Percentiles rank a stretch among this genome's conserved stretches.
These are phyloP conservation scores for Podocnemis expansa DNA, from an alignment of 2,113 vertebrate genomes.

Conservation along the genomic window DNA sequence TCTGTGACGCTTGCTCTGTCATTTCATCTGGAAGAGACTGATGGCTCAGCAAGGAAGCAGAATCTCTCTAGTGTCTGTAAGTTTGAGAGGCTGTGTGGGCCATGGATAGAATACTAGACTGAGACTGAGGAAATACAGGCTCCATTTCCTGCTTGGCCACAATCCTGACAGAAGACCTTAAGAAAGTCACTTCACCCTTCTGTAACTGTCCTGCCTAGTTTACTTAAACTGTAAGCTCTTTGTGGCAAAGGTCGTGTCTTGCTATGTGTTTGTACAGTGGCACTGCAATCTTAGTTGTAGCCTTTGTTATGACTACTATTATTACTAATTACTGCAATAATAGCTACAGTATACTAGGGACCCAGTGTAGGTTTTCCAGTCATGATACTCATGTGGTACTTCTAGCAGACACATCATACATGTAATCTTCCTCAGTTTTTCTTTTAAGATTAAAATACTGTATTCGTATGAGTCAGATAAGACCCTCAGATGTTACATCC, in stretches of 20 bases:
- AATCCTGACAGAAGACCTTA: neutral
- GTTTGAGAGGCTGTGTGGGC: neutral
- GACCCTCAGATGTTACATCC: too few relatives aligned
- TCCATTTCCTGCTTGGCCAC: too few relatives aligned
- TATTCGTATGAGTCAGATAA: neutral
- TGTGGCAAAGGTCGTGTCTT: neutral
- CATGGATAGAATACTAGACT: neutral
- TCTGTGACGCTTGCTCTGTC: neutral
- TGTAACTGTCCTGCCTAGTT: neutral
- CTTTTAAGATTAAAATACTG: neutral
- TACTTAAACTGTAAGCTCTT: neutral
- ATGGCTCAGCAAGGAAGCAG: neutral
- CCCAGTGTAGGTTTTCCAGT: neutral
- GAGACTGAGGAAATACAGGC: neutral
- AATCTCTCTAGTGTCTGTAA: neutral
- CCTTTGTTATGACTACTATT: too few relatives aligned
- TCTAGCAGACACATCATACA: neutral
- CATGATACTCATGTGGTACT: neutral
- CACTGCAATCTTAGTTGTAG: neutral
- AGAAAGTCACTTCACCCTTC: neutral
- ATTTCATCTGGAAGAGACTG: neutral
- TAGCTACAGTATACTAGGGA: neutral
- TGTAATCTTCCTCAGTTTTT: neutral
- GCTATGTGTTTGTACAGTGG: neutral
- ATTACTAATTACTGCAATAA: neutral